Percentiles rank a stretch among this genome's conserved stretches.
These are phyloP conservation scores for Pterocles burchelli DNA, from an alignment of 2,113 vertebrate genomes.

Conservation along the genomic window DNA sequence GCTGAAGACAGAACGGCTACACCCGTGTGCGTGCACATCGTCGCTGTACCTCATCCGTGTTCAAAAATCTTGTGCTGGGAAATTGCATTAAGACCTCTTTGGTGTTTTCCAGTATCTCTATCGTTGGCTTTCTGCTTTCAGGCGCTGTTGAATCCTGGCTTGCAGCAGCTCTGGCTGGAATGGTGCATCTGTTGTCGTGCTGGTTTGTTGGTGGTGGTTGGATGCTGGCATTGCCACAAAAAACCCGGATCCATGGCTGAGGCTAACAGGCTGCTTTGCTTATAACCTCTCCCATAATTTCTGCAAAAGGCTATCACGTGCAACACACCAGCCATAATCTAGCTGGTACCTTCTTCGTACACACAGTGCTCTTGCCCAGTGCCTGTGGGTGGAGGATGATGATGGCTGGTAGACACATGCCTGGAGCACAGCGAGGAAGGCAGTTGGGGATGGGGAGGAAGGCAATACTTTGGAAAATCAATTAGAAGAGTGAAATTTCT, in stretches of 20 bases:
- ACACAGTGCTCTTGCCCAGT: neutral
- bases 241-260: neutral
- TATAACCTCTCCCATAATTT: neutral
- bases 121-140: neutral
- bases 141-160: neutral
- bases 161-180: neutral
- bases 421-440: neutral
- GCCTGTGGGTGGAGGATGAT: neutral
- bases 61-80: neutral
- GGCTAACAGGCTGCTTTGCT: neutral
- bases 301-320: accelerated
- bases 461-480: neutral
- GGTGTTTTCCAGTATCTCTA: neutral
- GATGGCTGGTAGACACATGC: neutral
- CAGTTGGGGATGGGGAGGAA: neutral
- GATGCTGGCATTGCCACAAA: neutral
- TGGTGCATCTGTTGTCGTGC: neutral
- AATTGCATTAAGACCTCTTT: neutral
- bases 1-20: neutral
- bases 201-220: neutral
- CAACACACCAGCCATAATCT: accelerated
- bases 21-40: neutral
- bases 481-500: neutral
- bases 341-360: neutral
- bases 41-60: accelerated